Conservation (phyloP, 2,888 invertebrate genomes). For the Athalia circularis region DNA sequence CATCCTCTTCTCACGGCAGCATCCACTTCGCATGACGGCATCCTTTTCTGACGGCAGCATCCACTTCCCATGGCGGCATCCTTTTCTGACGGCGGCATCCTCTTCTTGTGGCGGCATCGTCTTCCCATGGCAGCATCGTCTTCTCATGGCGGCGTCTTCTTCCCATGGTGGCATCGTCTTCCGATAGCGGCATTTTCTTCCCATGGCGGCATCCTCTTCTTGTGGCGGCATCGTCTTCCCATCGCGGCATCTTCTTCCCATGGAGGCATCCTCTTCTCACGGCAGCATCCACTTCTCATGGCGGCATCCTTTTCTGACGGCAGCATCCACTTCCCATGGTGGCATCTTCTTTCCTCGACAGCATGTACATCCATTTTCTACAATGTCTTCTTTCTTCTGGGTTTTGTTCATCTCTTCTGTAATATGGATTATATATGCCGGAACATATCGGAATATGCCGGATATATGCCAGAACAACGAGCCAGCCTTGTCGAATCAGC, state of each 20-base stretch:
- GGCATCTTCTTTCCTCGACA: neutral
- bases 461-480: neutral
- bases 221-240: constrained; percentile 49
- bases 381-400: constrained; percentile 38
- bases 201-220: no score
- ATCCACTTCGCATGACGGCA: neutral
- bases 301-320: constrained; percentile 45
- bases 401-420: constrained; percentile 38
- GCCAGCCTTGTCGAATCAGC: neutral
- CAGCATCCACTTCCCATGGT: constrained; percentile 33
- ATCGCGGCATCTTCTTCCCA: constrained; percentile 46
- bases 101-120: constrained; percentile 4
- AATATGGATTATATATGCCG: neutral
- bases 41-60: constrained; percentile 53
- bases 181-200: neutral
- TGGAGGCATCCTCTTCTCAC: neutral
- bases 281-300: neutral
- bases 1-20: no score
- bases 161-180: neutral
- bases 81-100: neutral
- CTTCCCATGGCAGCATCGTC: constrained; percentile 46
- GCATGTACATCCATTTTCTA: constrained; percentile 15
- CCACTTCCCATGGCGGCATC: constrained; percentile 7
- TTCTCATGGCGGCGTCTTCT: neutral
- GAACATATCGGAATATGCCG: no score